These are phyloP conservation scores for Phymatocera aterrima DNA, from an alignment of 2,888 invertebrate species.

Conservation along the genomic window DNA sequence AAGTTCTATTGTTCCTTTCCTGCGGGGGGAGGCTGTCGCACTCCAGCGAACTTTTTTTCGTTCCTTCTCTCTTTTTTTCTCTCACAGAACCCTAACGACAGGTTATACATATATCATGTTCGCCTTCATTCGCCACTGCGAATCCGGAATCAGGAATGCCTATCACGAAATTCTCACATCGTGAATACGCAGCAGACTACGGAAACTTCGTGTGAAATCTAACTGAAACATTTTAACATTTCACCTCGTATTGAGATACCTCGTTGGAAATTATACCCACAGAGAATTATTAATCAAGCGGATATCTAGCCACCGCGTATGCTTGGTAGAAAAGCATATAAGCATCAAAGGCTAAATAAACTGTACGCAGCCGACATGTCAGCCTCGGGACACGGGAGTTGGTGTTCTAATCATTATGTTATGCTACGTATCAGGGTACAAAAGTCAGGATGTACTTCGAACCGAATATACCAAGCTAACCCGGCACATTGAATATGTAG, in stretches of 20 bases:
- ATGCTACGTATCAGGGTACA: background rate
- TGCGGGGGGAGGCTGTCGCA: background rate
- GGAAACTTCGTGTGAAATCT: background rate
- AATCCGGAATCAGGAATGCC: conserved; percentile 22
- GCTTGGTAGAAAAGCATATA: conserved; percentile 12
- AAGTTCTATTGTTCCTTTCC: conserved; percentile 20
- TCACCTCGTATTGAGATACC: background rate
- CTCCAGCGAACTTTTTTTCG: background rate
- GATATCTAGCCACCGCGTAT: background rate
- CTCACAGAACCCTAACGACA: background rate
- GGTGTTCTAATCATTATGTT: conserved; percentile 61
- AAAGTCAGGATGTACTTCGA: background rate
- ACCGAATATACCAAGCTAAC: background rate
- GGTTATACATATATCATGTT: background rate
- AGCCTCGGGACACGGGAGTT: conserved; percentile 56
- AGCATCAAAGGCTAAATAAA: conserved; percentile 59
- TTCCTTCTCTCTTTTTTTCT: background rate
- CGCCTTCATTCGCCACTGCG: background rate
- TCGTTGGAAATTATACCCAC: conserved; percentile 5
- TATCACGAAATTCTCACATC: background rate
- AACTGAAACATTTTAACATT: background rate
- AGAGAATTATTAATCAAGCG: conserved; percentile 27
- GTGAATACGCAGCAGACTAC: background rate
- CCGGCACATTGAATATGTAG: background rate
- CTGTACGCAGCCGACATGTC: conserved; percentile 58